phyloP scores from a whole-genome alignment of 2,113 vertebrate genomes.

The Cyanoliseus patagonus region DNA sequence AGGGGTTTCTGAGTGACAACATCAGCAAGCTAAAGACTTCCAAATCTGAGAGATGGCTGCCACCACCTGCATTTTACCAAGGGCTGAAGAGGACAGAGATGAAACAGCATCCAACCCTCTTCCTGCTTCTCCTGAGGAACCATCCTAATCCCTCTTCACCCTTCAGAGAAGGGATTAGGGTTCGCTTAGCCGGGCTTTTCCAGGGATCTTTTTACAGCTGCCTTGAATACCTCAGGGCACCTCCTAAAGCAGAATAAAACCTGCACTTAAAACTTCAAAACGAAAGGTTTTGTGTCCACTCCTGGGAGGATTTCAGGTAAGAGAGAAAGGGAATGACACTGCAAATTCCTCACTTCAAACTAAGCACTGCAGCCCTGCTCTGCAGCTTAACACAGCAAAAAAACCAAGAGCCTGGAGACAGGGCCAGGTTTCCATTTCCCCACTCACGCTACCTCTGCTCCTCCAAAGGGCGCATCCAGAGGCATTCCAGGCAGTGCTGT shows the following conservation, averaged over 20 bases:
- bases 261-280: background rate
- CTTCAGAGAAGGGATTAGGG: background rate
- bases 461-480: background rate
- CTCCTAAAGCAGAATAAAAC: background rate
- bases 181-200: background rate
- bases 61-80: fast-evolving
- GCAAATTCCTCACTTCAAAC: background rate
- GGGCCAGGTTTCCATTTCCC: background rate
- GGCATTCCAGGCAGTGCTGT: background rate
- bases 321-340: background rate
- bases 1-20: background rate
- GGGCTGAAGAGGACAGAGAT: background rate
- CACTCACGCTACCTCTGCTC: fast-evolving
- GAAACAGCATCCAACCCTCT: background rate
- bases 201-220: background rate
- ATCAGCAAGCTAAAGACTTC: background rate
- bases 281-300: fast-evolving
- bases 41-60: fast-evolving
- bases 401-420: background rate
- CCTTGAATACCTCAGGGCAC: background rate
- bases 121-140: background rate
- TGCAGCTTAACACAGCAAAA: background rate
- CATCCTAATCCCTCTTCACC: background rate
- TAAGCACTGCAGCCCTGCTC: background rate
- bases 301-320: background rate